Base-by-base conservation (phyloP, 2,113 vertebrate species). In the Pimephales promelas region DNA sequence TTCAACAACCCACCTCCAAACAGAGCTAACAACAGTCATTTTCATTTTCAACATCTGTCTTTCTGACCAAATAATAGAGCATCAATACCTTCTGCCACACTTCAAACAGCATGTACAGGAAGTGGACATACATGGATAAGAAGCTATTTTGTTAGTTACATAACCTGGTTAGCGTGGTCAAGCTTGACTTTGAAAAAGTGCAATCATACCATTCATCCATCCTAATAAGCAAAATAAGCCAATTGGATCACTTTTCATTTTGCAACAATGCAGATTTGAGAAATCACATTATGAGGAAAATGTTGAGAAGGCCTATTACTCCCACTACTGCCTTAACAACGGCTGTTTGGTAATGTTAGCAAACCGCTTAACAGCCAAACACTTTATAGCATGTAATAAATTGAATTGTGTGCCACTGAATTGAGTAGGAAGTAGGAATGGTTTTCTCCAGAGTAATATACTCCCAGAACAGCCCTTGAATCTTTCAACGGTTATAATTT, bases 1-100 rank as follows among this genome's bases (percentile, higher is more conserved):
- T 87, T 80, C 43, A 72, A 84, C 66, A 87, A 79, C 72, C 83
- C 75, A 80, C 34, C 86, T 73, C 54, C n/a, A 56, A 47, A 34
- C 85, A 84, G 81, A 83, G 85, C 56, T 54, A 76, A 76, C 83
- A 76, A 76, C 83, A 77, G 61, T 71, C 49, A 52, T 49, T 22
- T 56, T 82, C 64, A 87, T 83, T 72, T 73, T 47, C 4, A 76
- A 76, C 73, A 76, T 57, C 73, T 76, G 73, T 36, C 34, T 10
- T 66, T 36, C 62, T 36, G 26, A 24, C n/a, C 10, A 72, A 54
- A 54, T 70, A 22, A 70, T 43, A 71, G 10, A 43, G 66, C n/a
- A 75, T 4, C 24, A 54, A 31, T 34, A 54, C n/a, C 70, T 56
- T 56, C 73, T 31, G 18, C 9, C 3, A 47, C 24, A 73, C n/a